A percentile compares a stretch with the other conserved stretches of the same genome.
phyloP scores from a whole-genome alignment of 2,113 vertebrate species.

The Hyperopisus bebe region DNA sequence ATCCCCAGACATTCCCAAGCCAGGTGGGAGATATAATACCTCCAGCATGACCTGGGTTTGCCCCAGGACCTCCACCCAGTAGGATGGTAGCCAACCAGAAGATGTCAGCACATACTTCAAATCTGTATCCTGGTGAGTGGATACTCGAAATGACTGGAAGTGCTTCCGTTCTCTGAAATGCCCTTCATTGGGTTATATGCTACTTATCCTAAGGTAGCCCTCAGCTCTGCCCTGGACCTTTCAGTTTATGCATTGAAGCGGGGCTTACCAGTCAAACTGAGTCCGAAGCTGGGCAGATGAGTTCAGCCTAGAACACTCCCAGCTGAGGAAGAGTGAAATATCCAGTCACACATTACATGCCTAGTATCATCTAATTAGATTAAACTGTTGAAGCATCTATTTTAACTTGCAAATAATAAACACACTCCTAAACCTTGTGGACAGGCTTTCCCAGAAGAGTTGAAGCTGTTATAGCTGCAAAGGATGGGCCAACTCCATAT shows the following conservation, averaged over 20 bases:
- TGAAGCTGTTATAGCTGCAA: too few species aligned
- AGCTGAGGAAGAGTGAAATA: constrained; percentile 41
- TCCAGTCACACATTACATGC: not conserved
- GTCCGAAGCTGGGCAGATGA: constrained; percentile 57
- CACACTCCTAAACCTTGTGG: too few species aligned
- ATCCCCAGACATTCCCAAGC: not conserved
- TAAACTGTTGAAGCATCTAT: not conserved
- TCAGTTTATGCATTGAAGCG: too few species aligned
- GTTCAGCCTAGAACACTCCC: constrained; percentile 65
- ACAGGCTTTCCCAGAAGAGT: too few species aligned
- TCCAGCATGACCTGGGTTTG: too few species aligned
- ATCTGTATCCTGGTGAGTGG: not conserved
- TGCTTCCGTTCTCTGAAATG: not conserved
- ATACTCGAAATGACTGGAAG: not conserved
- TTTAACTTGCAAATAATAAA: not conserved
- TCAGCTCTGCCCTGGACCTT: not conserved
- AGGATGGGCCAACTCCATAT: too few species aligned
- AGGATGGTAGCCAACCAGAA: not conserved
- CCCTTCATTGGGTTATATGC: not conserved
- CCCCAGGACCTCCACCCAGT: too few species aligned
- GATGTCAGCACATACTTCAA: not conserved
- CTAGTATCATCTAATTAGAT: too few species aligned
- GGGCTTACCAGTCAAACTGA: constrained; percentile 69
- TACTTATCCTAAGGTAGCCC: not conserved
- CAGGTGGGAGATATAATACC: too few species aligned